Evolutionary conservation across 2,797 vertebrate species (phyloP), one percentile per base, ranked within the genome.

Genomic region (Gephyroberyx darwinii): DNA sequence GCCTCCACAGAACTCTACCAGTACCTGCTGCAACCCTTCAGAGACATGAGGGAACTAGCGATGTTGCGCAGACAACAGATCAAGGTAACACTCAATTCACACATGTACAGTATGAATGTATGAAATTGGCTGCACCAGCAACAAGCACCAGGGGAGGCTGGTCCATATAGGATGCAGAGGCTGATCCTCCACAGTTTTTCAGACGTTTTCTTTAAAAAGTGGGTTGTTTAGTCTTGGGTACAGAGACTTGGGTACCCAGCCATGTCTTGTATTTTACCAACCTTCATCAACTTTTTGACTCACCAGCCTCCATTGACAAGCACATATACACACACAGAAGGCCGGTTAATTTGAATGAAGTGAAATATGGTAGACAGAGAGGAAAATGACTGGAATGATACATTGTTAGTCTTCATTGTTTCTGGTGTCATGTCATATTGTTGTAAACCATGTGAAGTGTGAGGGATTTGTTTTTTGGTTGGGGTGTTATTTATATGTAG

Each of bases 1-100:
- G 93, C 97, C 39, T 98, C 97, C 22, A 98, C 95, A 0, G 96
- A 98, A 80, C 94, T 99, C 19, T 98, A 98, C 84, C 98, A 99
- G 90, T 99, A 98, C 82, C 92, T 99, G 72, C 93, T 99, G 51
- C 98, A 99, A 81, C 98, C 98, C 19, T 99, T 99, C 88, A 93
- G 97, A 90, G 97, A 99, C 91, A 98, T 99, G 97, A 93, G 98
- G 77, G 98, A 99, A 67, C 95, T 99, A 8, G 97, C 98, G 0
- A 98, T 98, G 97, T 95, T 99, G 31, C 94, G 97, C 84, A 93
- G 97, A 83, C 98, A 99, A 77, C 98, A 98, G 90, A 98, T 99
- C 90, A 99, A 99, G 96, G 97, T 99, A 93, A 84, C 2, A 45
- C 35, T 26, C 33, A 26, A 5, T 48, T 33, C 37, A 9, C 1